Evolutionary conservation across 2,888 invertebrate species (phyloP).

Genomic region (Eumerus sabulonum): DNA sequence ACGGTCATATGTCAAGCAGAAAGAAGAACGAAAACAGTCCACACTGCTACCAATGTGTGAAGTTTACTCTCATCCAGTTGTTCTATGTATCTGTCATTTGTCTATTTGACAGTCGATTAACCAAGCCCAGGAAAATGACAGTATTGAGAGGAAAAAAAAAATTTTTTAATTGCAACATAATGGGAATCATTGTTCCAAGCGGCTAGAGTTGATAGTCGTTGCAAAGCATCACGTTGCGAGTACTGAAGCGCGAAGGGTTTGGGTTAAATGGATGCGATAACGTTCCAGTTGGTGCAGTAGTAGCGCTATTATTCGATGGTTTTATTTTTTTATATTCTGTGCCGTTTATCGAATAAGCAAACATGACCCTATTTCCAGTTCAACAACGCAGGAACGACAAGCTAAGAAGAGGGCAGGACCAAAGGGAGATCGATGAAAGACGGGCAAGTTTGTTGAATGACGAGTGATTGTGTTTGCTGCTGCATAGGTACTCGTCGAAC

Average conservation of each 20-base stretch:
- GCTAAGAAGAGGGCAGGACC: background rate
- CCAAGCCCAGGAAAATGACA: slow-evolving; percentile 13
- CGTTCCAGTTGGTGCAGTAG: slow-evolving; percentile 22
- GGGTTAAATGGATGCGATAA: slow-evolving; percentile 51
- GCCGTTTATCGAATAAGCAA: slow-evolving; percentile 51
- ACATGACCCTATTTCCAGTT: slow-evolving; percentile 46
- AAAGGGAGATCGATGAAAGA: too few species aligned
- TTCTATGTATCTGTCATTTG: slow-evolving; percentile 30
- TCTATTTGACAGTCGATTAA: slow-evolving; percentile 53
- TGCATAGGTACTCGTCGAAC: background rate
- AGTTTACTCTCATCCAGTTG: background rate
- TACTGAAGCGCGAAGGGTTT: slow-evolving; percentile 9
- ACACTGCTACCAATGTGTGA: slow-evolving; percentile 9
- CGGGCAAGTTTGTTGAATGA: too few species aligned
- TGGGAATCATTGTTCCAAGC: slow-evolving; percentile 51
- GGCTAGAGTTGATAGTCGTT: slow-evolving; percentile 9
- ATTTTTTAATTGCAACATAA: slow-evolving; percentile 58
- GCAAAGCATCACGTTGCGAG: slow-evolving; percentile 26
- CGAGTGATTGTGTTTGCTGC: too few species aligned
- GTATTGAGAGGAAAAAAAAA: slow-evolving; percentile 1
- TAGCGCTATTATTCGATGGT: slow-evolving; percentile 34
- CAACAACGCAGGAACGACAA: background rate
- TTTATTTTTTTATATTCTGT: slow-evolving; percentile 60
- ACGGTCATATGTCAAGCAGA: slow-evolving; percentile 25
- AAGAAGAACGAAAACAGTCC: background rate